A percentile compares a stretch with the other conserved stretches of the same genome.
Conservation (phyloP, 2,888 invertebrate genomes). For the Cataglyphis cursor region DNA sequence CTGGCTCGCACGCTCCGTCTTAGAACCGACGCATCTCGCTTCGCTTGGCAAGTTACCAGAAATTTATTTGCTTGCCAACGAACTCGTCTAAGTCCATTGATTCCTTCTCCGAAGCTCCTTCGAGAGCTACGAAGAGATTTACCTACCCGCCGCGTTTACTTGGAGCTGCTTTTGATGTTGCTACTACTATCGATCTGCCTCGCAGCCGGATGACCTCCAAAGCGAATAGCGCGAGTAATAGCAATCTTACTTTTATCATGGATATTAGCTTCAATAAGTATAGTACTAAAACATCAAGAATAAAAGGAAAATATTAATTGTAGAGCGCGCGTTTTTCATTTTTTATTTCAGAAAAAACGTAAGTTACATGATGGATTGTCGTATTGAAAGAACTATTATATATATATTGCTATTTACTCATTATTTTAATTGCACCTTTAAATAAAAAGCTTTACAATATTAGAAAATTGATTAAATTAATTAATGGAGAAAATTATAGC, state of each 20-base stretch:
- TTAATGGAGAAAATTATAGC: conserved; percentile 1
- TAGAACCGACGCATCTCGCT: conserved; percentile 61
- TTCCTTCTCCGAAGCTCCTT: conserved; percentile 60
- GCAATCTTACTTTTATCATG: conserved; percentile 31
- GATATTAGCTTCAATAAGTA: conserved; percentile 43
- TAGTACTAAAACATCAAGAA: conserved; percentile 8
- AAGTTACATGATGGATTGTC: neutral
- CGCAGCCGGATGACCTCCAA: conserved; percentile 45
- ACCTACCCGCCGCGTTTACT: conserved; percentile 60
- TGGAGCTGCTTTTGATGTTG: conserved; percentile 65
- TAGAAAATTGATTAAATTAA: conserved; percentile 6
- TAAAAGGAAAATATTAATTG: neutral
- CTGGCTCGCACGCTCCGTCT: conserved; percentile 41
- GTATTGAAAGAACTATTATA: too few species aligned
- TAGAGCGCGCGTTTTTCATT: neutral
- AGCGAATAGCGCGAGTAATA: conserved; percentile 30
- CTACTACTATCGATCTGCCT: conserved; percentile 64
- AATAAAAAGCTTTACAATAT: neutral
- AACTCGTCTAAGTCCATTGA: conserved; percentile 74
- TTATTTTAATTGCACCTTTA: neutral
- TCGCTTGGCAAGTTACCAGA: conserved; percentile 74
- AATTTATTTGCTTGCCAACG: conserved; percentile 76
- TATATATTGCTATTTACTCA: neutral
- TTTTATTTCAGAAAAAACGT: neutral
- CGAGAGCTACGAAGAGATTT: conserved; percentile 70